Evolutionary conservation across 2,888 invertebrate species (phyloP).

Genomic region (Eristalis arbustorum): DNA sequence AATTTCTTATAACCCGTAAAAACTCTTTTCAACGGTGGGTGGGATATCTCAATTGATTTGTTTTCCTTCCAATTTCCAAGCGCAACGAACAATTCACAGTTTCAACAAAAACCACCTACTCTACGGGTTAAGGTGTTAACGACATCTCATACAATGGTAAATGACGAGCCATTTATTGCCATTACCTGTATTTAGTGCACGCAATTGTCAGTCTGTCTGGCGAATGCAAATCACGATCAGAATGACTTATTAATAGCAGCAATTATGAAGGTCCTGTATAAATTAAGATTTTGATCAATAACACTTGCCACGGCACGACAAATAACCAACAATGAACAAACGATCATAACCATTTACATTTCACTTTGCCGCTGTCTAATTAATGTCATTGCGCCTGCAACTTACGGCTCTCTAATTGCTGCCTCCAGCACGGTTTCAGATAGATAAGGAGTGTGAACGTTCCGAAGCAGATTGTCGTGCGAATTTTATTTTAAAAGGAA

Average conservation of each 20-base stretch:
- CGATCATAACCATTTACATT: neutral
- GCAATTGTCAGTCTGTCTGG: neutral
- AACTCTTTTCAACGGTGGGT: too few species aligned
- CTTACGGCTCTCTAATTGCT: slow-evolving; percentile 49
- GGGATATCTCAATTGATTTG: too few species aligned
- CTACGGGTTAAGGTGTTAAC: too few species aligned
- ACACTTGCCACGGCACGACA: neutral
- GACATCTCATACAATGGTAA: too few species aligned
- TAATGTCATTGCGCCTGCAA: slow-evolving; percentile 45
- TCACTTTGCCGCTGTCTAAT: slow-evolving; percentile 35
- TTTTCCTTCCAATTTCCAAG: too few species aligned
- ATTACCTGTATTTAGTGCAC: neutral
- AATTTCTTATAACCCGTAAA: too few species aligned
- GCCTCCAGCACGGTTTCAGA: slow-evolving; percentile 31
- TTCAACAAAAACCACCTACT: too few species aligned
- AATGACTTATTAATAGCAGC: neutral
- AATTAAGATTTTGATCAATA: neutral
- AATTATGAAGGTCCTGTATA: neutral
- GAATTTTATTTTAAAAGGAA: slow-evolving; percentile 46
- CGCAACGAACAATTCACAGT: too few species aligned
- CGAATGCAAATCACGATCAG: neutral
- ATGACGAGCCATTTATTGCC: too few species aligned
- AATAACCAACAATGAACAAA: neutral
- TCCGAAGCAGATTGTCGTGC: slow-evolving; percentile 53
- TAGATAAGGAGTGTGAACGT: slow-evolving; percentile 64